These are phyloP conservation scores for Lithophane semibrunnea DNA, from an alignment of 2,888 invertebrate species.

Conservation along the genomic window DNA sequence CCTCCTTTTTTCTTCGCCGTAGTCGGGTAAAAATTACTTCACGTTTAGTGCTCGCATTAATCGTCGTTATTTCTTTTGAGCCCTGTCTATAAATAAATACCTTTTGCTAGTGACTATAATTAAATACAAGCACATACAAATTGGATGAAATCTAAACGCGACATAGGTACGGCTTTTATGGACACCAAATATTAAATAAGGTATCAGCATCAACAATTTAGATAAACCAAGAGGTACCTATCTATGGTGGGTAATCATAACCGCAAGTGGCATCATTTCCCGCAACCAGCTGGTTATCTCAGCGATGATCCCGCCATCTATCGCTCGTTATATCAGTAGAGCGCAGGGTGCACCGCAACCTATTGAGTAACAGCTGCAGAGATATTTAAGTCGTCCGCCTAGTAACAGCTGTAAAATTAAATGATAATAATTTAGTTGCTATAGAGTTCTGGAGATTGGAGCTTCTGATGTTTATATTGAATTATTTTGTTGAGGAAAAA, in stretches of 20 bases:
- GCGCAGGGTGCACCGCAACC: constrained; percentile 2
- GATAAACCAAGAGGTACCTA: neutral
- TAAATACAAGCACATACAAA: neutral
- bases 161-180: neutral
- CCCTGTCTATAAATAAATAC: too few relatives aligned
- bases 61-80: too few relatives aligned
- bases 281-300: constrained; percentile 2
- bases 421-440: neutral
- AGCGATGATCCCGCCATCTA: neutral
- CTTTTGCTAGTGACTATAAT: neutral
- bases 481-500: neutral
- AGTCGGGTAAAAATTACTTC: too few relatives aligned
- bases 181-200: neutral
- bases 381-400: neutral
- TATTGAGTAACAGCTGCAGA: constrained; percentile 5
- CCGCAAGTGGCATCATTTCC: neutral
- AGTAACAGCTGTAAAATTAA: neutral
- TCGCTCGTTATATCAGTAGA: neutral
- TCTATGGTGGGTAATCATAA: neutral
- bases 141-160: neutral
- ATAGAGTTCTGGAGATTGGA: neutral
- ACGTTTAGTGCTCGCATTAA: too few relatives aligned
- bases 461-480: neutral
- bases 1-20: too few relatives aligned
- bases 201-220: neutral